Conservation (phyloP, 2,113 vertebrate species). For the Hippotragus niger region DNA sequence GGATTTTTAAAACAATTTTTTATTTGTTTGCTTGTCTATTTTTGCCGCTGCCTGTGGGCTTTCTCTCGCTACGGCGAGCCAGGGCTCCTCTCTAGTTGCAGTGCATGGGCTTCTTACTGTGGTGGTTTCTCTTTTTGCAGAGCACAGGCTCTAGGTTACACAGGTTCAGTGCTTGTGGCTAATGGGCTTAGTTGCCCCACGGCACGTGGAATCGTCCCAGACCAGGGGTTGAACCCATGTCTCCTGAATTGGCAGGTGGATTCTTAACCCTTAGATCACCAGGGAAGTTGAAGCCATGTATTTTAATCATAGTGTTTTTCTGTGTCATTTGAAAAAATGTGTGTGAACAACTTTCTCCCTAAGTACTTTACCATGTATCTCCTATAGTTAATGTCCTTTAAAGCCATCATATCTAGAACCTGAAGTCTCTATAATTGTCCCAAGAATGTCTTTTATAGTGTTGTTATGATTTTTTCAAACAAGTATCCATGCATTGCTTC, state of each 20-base stretch:
- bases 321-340: not conserved
- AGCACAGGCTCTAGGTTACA: not conserved
- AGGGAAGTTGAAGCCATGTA: not conserved
- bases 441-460: not conserved
- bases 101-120: fast-evolving
- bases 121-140: not conserved
- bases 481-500: not conserved
- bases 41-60: not conserved
- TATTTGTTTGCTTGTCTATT: not conserved
- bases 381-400: not conserved
- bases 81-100: not conserved
- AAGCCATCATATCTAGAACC: not conserved
- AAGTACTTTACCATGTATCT: not conserved
- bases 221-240: not conserved
- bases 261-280: not conserved
- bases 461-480: not conserved
- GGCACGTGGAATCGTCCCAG: not conserved
- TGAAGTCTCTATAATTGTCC: not conserved
- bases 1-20: not conserved
- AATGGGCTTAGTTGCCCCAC: not conserved
- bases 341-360: not conserved
- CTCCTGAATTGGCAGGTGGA: not conserved
- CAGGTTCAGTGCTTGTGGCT: not conserved
- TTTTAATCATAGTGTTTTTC: not conserved
- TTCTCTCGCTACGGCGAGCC: fast-evolving